Evolutionary conservation across 2,113 vertebrate genomes (phyloP).

Genomic region (Alethe diademata): DNA sequence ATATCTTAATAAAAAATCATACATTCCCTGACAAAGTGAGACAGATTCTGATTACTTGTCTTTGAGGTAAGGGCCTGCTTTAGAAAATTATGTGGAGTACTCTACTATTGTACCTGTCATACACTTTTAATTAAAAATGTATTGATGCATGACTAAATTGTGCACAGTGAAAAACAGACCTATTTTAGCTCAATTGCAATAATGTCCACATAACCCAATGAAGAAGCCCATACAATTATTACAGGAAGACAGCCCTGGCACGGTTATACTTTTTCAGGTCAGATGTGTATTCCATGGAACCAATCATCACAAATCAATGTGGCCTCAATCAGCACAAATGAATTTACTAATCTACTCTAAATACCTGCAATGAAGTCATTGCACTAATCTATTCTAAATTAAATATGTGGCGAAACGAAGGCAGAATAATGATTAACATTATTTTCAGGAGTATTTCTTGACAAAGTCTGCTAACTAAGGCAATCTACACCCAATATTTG

Average conservation of each 20-base stretch:
- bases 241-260: neutral
- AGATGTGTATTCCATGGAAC: neutral
- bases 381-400: constrained; percentile 44
- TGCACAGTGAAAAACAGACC: constrained; percentile 64
- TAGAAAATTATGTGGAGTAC: constrained; percentile 67
- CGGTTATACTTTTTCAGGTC: neutral
- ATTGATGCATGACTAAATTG: constrained; percentile 74
- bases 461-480: neutral
- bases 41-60: constrained; percentile 67
- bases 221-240: constrained; percentile 42
- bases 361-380: constrained; percentile 55
- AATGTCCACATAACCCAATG: constrained; percentile 49
- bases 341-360: constrained; percentile 60
- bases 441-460: neutral
- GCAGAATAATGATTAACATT: constrained; percentile 29
- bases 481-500: neutral
- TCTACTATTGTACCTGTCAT: constrained; percentile 74
- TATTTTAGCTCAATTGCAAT: constrained; percentile 59
- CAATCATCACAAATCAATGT: constrained; percentile 53
- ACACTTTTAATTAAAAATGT: constrained; percentile 79
- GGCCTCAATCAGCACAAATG: constrained; percentile 47
- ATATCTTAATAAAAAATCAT: constrained; percentile 54
- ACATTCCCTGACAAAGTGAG: neutral
- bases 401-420: constrained; percentile 42
- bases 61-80: constrained; percentile 55